Base-by-base conservation (phyloP, 2,113 vertebrate genomes). In the Tychaedon coryphoeus region DNA sequence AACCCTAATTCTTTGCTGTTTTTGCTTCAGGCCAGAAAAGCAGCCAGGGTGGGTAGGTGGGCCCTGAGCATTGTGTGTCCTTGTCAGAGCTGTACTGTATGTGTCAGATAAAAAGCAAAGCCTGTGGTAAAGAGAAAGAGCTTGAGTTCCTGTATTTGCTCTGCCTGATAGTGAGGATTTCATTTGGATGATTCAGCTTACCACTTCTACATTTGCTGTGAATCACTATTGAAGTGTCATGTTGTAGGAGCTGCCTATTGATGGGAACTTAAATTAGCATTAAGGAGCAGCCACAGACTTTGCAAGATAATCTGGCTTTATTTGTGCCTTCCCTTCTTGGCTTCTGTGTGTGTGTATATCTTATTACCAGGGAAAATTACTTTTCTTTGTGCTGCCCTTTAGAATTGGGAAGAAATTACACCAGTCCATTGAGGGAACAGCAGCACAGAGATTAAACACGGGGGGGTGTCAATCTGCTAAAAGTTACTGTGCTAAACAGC, bases 341-440 rank as follows among this genome's bases (percentile, higher is more conserved):
- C 56, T 91, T 89, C 57, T 88, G 23, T 92, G 83, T 96, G 83
- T 96, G 77, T 95, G 80, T 87, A 66, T 92, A 95, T 95, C 79
- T 96, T 93, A 97, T 97, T 97, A 96, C 88, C 65, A 89, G 89
- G 84, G 89, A 90, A 96, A 96, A 95, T 95, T 72, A 84, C 60
- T 94, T 97, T 86, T 88, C 65, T 92, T 82, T 90, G 71, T 90
- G 77, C 88, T 96, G 78, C 80, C 92, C 67, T 94, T 94, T 95
- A 87, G 71, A 93, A 93, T 90, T 92, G 74, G 72, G 87, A 97
- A 91, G 93, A 96, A 95, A 94, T 86, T 88, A 72, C 80, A 91
- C 70, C 65, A 74, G n/a, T 73, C 69, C 61, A 62, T 78, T 85
- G 79, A 95, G 80, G 96, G 86, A 92, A 72, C 40, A 76, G 88